phyloP scores from a whole-genome alignment of 2,113 vertebrate species.

The Atherinomorus stipes region DNA sequence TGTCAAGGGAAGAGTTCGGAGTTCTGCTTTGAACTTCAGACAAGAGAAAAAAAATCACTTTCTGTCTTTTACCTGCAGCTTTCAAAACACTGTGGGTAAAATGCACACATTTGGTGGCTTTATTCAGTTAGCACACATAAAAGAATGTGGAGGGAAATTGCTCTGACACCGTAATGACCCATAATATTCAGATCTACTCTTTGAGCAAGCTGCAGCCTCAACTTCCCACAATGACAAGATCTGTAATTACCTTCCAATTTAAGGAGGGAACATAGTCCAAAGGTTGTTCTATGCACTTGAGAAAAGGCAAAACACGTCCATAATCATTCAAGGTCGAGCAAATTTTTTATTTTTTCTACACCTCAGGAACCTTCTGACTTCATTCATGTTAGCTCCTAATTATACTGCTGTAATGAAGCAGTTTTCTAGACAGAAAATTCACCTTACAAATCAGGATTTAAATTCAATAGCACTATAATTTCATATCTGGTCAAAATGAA shows the following conservation, averaged over 20 bases:
- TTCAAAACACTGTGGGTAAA: slow-evolving; percentile 53
- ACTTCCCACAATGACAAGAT: slow-evolving; percentile 47
- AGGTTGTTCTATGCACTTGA: slow-evolving; percentile 60
- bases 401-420: slow-evolving; percentile 30
- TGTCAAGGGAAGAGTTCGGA: slow-evolving; percentile 40
- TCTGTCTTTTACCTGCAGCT: slow-evolving; percentile 38
- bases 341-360: slow-evolving; percentile 44
- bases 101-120: slow-evolving; percentile 53
- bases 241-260: slow-evolving; percentile 66
- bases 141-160: slow-evolving; percentile 49
- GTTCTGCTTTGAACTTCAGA: slow-evolving; percentile 37
- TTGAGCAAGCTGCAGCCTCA: slow-evolving; percentile 40
- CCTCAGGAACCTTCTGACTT: slow-evolving; percentile 28
- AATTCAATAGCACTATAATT: slow-evolving; percentile 1
- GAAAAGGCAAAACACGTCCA: slow-evolving; percentile 54
- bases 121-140: slow-evolving; percentile 54
- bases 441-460: slow-evolving; percentile 19
- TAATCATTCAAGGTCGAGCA: slow-evolving; percentile 35
- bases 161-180: slow-evolving; percentile 68
- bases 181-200: slow-evolving; percentile 57
- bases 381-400: slow-evolving; percentile 31
- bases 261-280: slow-evolving; percentile 47
- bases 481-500: neutral
- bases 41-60: slow-evolving; percentile 13
- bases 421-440: slow-evolving; percentile 24